phyloP scores from a whole-genome alignment of 2,797 vertebrate species.

The Presbytis comata region DNA sequence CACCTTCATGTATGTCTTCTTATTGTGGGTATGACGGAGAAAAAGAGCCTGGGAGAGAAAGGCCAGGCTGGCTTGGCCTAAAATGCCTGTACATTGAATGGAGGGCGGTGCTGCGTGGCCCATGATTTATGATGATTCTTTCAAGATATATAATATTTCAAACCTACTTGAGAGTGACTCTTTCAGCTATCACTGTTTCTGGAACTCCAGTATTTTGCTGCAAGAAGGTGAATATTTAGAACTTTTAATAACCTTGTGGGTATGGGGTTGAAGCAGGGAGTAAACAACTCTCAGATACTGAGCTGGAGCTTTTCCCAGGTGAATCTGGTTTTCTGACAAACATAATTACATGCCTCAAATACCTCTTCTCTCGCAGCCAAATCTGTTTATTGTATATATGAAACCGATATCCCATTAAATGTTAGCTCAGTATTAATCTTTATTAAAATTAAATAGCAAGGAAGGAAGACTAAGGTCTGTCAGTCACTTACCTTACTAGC shows the following conservation, averaged over 20 bases:
- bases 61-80: no score
- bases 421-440: not conserved
- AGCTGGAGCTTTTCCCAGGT: not conserved
- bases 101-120: not conserved
- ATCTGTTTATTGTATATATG: not conserved
- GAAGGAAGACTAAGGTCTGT: not conserved
- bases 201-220: not conserved
- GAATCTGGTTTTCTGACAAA: not conserved
- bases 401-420: not conserved
- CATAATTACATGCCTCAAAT: not conserved
- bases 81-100: not conserved
- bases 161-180: not conserved
- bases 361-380: no score
- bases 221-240: not conserved
- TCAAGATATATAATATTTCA: not conserved
- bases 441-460: not conserved
- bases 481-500: not conserved
- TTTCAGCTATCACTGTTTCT: not conserved
- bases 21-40: accelerated
- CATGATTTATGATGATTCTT: no score
- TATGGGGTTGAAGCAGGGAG: no score
- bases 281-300: not conserved
- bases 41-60: not conserved
- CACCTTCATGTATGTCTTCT: not conserved
- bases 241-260: not conserved